Conservation (phyloP, 2,113 vertebrate species). For the Struthio camelus region DNA sequence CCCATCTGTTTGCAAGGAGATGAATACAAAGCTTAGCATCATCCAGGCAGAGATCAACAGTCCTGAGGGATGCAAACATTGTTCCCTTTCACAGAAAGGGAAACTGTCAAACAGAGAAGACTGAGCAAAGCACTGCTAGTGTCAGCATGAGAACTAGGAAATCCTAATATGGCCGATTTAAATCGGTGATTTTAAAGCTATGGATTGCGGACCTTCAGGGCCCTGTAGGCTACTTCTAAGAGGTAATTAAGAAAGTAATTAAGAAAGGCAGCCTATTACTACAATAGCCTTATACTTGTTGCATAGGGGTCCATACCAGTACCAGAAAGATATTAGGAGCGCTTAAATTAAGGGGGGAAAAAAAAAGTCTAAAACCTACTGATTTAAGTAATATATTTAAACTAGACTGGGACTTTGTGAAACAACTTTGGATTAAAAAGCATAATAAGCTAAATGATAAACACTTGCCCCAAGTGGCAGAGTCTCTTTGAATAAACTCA, state of each 20-base stretch:
- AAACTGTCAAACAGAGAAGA: neutral
- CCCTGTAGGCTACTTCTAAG: neutral
- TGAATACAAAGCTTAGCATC: neutral
- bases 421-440: neutral
- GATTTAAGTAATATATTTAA: neutral
- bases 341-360: neutral
- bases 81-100: neutral
- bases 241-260: neutral
- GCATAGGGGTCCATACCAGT: neutral
- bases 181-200: neutral
- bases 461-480: neutral
- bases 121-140: neutral
- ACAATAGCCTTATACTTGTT: neutral
- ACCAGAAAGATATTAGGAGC: neutral
- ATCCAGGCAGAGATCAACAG: neutral
- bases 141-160: neutral
- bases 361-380: neutral
- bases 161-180: neutral
- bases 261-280: neutral
- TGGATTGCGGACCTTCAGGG: neutral
- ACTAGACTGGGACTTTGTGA: neutral
- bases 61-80: neutral
- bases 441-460: neutral
- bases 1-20: neutral
- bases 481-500: rapidly evolving